Base-by-base conservation (phyloP, 1,140 invertebrate species). In the Bombus fervidus region DNA sequence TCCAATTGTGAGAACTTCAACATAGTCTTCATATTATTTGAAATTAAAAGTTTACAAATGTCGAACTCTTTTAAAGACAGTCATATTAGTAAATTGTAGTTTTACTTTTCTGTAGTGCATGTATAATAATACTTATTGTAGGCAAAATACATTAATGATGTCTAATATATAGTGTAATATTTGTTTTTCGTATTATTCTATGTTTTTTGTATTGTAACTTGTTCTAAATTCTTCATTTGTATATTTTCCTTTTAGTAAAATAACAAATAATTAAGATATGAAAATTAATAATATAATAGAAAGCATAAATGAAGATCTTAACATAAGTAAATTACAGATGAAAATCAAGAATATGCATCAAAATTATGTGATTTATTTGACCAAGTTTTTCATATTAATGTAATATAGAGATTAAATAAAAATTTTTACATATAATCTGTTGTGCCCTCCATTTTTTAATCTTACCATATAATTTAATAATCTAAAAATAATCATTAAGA, bases 361-460 rank as follows among this genome's bases (percentile, higher is more conserved):
- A 79, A 66, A 81, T 85, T 73, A 83, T 81, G 66, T 71, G 74
- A 84, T 34, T 84, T 78, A 41, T 68, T 43, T 73, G 25, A 77
- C 59, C 59, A 62, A 89, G 37, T 74, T 84, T 72, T 59, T 75
- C 53, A 81, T 62, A 81, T 82, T 71, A 57, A 79, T 89, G 88
- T 89, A 89, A 89, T 64, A 62, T 77, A 79, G 62, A 81, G 47
- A 77, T 73, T 72, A 83, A 89, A 88, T 89, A 90, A 90, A 90
- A 87, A 81, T 81, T 68, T 90, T 86, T 89, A 81, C 53, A 73
- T 86, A 76, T 86, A 89, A 89, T 83, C 76, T 83, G 88, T 41
- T 89, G 81, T 89, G 72, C 34, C 68, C 78, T 89, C 76, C 72
- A 89, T 87, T 81, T 90, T 87, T 73, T 89, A 74, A 84, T 87